Percentiles rank a stretch among this genome's conserved stretches.
phyloP scores from a whole-genome alignment of 2,888 invertebrate genomes.

The Galerucella pusilla region DNA sequence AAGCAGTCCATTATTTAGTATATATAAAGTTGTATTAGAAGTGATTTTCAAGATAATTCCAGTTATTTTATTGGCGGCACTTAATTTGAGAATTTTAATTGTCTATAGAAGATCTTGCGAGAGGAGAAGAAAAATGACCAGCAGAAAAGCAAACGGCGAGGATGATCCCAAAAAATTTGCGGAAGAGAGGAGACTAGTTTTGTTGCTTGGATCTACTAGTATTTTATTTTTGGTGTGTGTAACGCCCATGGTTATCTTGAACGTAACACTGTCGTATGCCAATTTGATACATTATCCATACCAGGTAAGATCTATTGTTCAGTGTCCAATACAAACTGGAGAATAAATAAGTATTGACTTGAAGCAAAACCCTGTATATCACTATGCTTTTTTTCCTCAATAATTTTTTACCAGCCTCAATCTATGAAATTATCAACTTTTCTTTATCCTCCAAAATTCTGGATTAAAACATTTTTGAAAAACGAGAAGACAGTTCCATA shows the following conservation, averaged over 20 bases:
- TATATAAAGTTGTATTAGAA: slow-evolving; percentile 74
- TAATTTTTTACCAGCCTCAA: too few relatives aligned
- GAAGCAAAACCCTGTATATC: too few relatives aligned
- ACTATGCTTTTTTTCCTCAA: too few relatives aligned
- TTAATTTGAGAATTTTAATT: slow-evolving; percentile 75
- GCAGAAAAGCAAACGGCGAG: slow-evolving; percentile 69
- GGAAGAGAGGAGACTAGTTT: slow-evolving; percentile 74
- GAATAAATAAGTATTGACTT: too few relatives aligned
- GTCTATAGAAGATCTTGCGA: slow-evolving; percentile 75
- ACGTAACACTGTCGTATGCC: slow-evolving; percentile 74
- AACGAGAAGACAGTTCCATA: too few relatives aligned
- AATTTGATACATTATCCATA: slow-evolving; percentile 73
- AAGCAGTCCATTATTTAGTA: slow-evolving; percentile 61
- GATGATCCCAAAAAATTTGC: slow-evolving; percentile 75
- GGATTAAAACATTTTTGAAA: too few relatives aligned
- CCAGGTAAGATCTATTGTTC: slow-evolving; percentile 65
- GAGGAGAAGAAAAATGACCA: slow-evolving; percentile 74
- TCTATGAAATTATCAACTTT: too few relatives aligned
- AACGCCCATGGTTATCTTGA: slow-evolving; percentile 78
- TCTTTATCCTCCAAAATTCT: too few relatives aligned
- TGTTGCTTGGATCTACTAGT: slow-evolving; percentile 75
- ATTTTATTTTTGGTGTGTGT: slow-evolving; percentile 76
- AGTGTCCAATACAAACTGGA: too few relatives aligned
- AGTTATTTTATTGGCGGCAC: slow-evolving; percentile 73
- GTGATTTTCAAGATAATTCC: slow-evolving; percentile 76